Evolutionary conservation across 2,113 vertebrate species (phyloP), one percentile per base, ranked within the genome.

Genomic region (Pelmatolapia mariae): DNA sequence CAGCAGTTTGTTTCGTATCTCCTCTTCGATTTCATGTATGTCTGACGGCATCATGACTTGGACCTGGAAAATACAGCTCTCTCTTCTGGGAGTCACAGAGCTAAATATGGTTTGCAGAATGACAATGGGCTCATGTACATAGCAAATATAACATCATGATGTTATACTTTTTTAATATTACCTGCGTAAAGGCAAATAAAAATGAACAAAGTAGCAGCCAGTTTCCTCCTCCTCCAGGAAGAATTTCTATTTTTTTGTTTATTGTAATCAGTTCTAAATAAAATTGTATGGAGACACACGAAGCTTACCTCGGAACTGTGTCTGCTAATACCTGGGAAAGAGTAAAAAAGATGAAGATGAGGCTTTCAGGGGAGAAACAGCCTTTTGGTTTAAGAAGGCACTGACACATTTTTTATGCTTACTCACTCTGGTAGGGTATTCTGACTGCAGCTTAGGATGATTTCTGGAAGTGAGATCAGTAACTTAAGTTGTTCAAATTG

Each of bases 21-120:
- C 73, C 5, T 71, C 36, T 52, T 93, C 83, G 0, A 90, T 95
- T 82, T 95, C 81, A 57, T 85, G 29, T 1, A 89, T 71, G 79
- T 93, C 80, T 43, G 61, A 87, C 7, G 54, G 68, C 80, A n/a
- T 88, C 45, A 31, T 85, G 31, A 95, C 95, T 82, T 91, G 81
- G 10, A 96, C 90, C 81, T 96, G 96, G 90, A 96, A 97, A 36
- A 92, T 29, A 52, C 94, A 96, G 73, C 92, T 93, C 91, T 92
- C 89, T 76, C 94, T 96, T 90, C 81, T 85, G 79, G 29, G 43
- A 29, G 80, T 2, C n/a, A 43, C 29, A 40, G 1, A 68, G 45
- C 56, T 54, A 11, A 50, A 22, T 10, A 43, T 57, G 31, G 36
- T 13, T 79, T 45, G 7, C 29, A 40, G 16, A 63, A 40, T 33